phyloP scores from a whole-genome alignment of 2,797 vertebrate genomes.

The Syncerus caffer region DNA sequence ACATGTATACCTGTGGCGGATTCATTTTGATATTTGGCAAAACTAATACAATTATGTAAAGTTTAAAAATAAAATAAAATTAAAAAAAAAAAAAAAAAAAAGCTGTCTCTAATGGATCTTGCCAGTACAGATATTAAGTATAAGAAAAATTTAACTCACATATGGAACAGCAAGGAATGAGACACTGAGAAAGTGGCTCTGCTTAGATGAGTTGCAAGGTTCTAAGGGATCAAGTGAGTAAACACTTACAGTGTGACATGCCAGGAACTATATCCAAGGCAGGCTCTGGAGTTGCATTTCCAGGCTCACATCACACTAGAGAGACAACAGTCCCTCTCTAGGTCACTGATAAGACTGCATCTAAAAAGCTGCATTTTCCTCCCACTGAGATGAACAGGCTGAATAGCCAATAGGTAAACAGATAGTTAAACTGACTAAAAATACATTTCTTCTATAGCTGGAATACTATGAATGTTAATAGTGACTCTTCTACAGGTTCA shows the following conservation, averaged over 20 bases:
- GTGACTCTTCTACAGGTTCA: not conserved
- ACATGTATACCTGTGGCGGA: too few species aligned
- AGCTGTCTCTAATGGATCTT: not conserved
- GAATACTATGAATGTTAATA: not conserved
- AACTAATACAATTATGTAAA: too few species aligned
- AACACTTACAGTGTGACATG: not conserved
- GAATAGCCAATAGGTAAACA: slow-evolving; percentile 11
- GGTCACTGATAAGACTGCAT: slow-evolving; percentile 18
- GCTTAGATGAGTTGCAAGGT: not conserved
- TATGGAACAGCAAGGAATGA: not conserved
- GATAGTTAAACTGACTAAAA: not conserved
- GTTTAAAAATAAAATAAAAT: too few species aligned
- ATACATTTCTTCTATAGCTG: not conserved
- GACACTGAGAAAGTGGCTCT: not conserved
- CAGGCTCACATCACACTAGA: slow-evolving; percentile 3
- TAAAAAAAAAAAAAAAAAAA: too few species aligned
- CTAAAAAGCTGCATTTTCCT: slow-evolving; percentile 32
- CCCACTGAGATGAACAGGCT: not conserved
- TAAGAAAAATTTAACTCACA: not conserved
- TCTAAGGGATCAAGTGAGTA: not conserved
- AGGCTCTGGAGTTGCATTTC: not conserved
- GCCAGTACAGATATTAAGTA: not conserved
- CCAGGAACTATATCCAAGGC: not conserved
- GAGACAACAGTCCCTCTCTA: slow-evolving; percentile 67
- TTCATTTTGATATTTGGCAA: too few species aligned